Conservation (phyloP, 2,113 vertebrate genomes). For the Ammospiza caudacuta region DNA sequence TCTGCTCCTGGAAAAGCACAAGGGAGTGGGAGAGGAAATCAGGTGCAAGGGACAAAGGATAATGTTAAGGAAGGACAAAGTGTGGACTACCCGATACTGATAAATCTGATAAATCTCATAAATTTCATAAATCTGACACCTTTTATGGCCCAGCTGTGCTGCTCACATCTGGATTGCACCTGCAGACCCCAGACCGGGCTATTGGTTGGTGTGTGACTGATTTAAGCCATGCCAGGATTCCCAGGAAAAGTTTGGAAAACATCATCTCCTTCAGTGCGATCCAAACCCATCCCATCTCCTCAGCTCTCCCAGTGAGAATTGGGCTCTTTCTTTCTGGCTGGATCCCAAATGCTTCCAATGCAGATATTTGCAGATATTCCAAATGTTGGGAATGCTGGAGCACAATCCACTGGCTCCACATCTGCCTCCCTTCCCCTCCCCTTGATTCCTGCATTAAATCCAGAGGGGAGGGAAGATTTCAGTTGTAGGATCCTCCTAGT, state of each 20-base stretch:
- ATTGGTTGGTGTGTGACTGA: neutral
- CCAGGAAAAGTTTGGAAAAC: neutral
- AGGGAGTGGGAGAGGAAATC: neutral
- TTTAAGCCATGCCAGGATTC: neutral
- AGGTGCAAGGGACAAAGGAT: neutral
- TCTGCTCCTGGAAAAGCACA: neutral
- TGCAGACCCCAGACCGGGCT: neutral
- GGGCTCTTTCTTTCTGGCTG: neutral
- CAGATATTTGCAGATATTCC: neutral
- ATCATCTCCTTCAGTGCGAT: rapidly evolving
- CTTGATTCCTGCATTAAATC: neutral
- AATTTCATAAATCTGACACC: neutral
- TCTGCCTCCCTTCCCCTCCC: neutral
- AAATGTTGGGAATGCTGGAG: neutral
- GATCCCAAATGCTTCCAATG: neutral
- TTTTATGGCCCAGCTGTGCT: neutral
- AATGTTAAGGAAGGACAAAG: neutral
- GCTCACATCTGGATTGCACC: neutral
- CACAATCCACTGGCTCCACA: neutral
- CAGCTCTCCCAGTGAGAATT: neutral
- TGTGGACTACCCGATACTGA: neutral
- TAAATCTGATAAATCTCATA: neutral
- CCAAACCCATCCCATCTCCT: neutral
- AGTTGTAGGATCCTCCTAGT: neutral
- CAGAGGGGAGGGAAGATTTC: neutral